Base-by-base conservation (phyloP, 1,140 invertebrate genomes). In the Coelopa frigida region DNA sequence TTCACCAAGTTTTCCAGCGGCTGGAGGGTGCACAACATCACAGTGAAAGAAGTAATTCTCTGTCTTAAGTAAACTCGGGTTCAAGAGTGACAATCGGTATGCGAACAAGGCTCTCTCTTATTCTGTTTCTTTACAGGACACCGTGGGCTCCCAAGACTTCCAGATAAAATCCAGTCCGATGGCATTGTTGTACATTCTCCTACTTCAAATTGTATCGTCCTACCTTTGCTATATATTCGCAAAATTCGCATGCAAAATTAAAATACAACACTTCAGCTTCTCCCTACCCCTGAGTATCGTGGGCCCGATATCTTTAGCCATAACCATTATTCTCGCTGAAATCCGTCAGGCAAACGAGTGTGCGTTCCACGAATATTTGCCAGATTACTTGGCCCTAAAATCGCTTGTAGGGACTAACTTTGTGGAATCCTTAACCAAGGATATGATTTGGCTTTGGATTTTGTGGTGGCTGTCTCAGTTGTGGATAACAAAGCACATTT, bases 401-500 rank as follows among this genome's bases (percentile, higher is more conserved):
- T 21, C 48, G 38, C 26, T 15, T 56, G 49, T 36, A 27, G 33
- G 42, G 14, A 24, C 21, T 6, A 29, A 24, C 4, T 73, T 75
- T 43, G 54, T 82, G 3, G 72, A 78, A 38, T 79, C 81, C 50
- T 61, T 82, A 6, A 58, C 63, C 3, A 67, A 74, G 49, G 77
- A 84, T 73, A 75, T 80, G 43, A 67, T 77, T 8, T 87, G 81
- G 83, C 63, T 85, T 20, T 87, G 85, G 82, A 59, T 86, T 22
- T 49, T 84, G 15, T 87, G 83, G 81, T 70, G 87, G 35, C 64
- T 88, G 0, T 87, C 85, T 0, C 83, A 90, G 67, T 74, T 81
- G 0, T 89, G 87, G 86, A 82, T 91, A 7, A 83, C 85, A 0
- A 66, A 82, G 40, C 88, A 93, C 56, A 79, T 91, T 24, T 94